Evolutionary conservation across 1,140 invertebrate species (phyloP).

Genomic region (Eurytemora carolleeae): DNA sequence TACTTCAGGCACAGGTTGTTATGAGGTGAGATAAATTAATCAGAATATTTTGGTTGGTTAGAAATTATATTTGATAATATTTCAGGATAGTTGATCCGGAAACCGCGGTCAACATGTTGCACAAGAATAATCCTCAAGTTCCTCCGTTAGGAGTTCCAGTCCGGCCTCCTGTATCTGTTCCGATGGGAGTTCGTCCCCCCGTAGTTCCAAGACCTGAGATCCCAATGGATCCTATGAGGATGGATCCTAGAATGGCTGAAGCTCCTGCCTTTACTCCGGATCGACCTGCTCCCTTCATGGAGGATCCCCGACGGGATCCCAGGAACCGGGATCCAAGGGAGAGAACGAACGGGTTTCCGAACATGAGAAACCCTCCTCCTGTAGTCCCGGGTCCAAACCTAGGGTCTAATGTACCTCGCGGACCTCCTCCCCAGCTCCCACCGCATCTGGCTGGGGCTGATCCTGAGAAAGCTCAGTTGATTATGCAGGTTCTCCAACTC

Average conservation of each 20-base stretch:
- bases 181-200: not conserved
- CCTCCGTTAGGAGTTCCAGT: not conserved
- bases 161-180: not conserved
- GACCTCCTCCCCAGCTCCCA: not conserved
- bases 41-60: too few relatives aligned
- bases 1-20: conserved; percentile 86
- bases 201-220: not conserved
- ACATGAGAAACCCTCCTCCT: not conserved
- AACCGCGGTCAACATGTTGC: conserved; percentile 5
- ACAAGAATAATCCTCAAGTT: not conserved
- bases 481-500: conserved; percentile 94
- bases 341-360: not conserved
- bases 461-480: conserved; percentile 57
- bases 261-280: too few relatives aligned
- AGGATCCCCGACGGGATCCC: not conserved
- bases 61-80: too few relatives aligned
- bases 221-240: too few relatives aligned
- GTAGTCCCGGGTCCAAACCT: not conserved
- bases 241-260: not conserved
- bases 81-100: conserved; percentile 9
- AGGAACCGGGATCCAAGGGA: conserved; percentile 1
- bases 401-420: too few relatives aligned
- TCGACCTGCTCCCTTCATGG: not conserved
- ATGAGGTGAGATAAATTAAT: too few relatives aligned
- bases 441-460: conserved; percentile 1